Percentiles rank a stretch among this genome's conserved stretches.
These are phyloP conservation scores for Montifringilla adamsi DNA, from an alignment of 2,113 vertebrate genomes.

Conservation along the genomic window DNA sequence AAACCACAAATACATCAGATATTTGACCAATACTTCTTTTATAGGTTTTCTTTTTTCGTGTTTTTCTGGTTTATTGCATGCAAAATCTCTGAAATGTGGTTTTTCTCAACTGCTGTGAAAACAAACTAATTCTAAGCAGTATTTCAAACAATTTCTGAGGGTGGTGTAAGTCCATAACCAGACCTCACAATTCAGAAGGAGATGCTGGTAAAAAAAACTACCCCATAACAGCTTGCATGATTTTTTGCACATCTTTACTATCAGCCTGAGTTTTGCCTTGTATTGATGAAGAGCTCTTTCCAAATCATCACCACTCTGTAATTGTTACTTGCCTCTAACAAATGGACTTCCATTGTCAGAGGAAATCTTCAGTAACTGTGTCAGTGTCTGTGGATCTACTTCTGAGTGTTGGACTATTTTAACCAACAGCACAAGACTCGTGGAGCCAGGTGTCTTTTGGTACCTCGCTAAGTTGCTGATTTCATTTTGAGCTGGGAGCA, in stretches of 20 bases:
- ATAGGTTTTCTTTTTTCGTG: background rate
- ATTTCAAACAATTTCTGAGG: background rate
- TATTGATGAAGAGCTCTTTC: background rate
- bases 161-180: background rate
- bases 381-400: background rate
- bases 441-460: background rate
- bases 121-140: background rate
- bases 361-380: background rate
- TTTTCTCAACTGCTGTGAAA: background rate
- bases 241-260: background rate
- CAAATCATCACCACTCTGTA: background rate
- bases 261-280: background rate
- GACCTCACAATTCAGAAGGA: background rate
- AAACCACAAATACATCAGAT: background rate
- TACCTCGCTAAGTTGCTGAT: background rate
- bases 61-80: background rate
- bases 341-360: background rate
- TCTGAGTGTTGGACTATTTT: background rate
- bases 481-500: background rate
- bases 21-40: background rate
- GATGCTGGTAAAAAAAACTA: background rate
- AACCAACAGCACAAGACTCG: no score
- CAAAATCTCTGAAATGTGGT: background rate
- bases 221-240: accelerated
- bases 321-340: background rate